Conservation (phyloP, 2,113 vertebrate genomes). For the Myanophis thanlyinensis region DNA sequence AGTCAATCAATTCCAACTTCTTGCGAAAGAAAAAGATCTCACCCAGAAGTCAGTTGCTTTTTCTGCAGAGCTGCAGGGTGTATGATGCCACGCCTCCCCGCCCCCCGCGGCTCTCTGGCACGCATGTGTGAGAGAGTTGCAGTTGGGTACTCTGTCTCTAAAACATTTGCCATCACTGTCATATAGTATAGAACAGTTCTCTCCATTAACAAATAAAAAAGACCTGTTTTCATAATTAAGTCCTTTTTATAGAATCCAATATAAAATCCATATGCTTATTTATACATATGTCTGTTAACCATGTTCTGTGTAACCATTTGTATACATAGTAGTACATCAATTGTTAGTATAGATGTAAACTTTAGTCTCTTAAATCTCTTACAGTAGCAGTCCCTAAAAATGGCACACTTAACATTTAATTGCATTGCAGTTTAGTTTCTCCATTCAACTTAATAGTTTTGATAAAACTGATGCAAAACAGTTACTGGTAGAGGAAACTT, state of each 20-base stretch:
- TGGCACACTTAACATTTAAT: neutral
- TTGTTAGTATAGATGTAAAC: neutral
- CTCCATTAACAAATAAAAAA: neutral
- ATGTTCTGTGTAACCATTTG: neutral
- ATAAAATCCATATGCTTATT: neutral
- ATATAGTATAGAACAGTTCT: neutral
- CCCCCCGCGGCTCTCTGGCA: too few species aligned
- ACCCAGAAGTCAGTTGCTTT: too few species aligned
- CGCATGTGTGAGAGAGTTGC: too few species aligned
- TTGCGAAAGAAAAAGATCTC: too few species aligned
- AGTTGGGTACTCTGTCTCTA: too few species aligned
- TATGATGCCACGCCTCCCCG: too few species aligned
- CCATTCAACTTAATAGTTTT: neutral
- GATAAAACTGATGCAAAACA: neutral
- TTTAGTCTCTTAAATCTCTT: neutral
- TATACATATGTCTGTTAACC: neutral
- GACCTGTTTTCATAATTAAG: neutral
- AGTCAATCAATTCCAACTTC: too few species aligned
- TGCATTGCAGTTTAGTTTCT: neutral
- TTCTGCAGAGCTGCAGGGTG: too few species aligned
- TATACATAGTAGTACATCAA: neutral
- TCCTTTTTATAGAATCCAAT: neutral
- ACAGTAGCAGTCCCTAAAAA: neutral
- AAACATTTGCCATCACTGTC: too few species aligned
- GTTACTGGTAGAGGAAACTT: neutral